These are phyloP conservation scores for Carposina sasakii DNA, from an alignment of 1,140 invertebrate genomes.

Conservation along the genomic window DNA sequence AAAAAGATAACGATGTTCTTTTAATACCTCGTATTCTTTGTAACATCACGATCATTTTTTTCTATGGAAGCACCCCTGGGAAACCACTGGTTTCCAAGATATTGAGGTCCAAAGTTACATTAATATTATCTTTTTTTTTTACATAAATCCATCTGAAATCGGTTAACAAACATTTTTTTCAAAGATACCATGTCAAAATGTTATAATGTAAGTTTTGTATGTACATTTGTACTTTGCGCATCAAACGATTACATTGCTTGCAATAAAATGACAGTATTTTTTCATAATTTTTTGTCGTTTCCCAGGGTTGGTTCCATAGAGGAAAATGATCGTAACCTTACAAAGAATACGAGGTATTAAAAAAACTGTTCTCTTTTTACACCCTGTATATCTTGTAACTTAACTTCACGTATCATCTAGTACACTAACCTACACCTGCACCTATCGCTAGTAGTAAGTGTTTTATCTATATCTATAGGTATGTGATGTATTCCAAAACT, in stretches of 20 bases:
- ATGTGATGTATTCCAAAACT: slow-evolving; percentile 43
- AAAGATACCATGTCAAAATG: too few relatives aligned
- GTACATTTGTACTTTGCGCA: too few relatives aligned
- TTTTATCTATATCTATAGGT: slow-evolving; percentile 36
- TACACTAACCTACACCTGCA: slow-evolving; percentile 27
- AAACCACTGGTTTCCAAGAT: too few relatives aligned
- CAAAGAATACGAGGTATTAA: neutral
- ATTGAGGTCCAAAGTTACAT: neutral
- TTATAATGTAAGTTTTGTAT: too few relatives aligned
- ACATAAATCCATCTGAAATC: too few relatives aligned
- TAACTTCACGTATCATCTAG: slow-evolving; percentile 16
- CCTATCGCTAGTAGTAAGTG: slow-evolving; percentile 51
- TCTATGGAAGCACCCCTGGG: too few relatives aligned
- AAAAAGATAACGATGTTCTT: neutral
- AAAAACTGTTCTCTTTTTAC: neutral
- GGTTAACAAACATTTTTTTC: too few relatives aligned
- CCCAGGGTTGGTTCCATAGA: too few relatives aligned
- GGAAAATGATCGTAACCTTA: neutral
- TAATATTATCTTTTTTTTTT: too few relatives aligned
- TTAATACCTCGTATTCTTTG: too few relatives aligned
- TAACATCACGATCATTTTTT: too few relatives aligned
- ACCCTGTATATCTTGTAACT: neutral
- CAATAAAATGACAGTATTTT: neutral
- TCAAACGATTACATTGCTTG: too few relatives aligned
- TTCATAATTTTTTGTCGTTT: neutral